Evolutionary conservation across 2,888 invertebrate species (phyloP), one percentile per base, ranked within the genome.

Genomic region (Hirtodrosophila confusa): DNA sequence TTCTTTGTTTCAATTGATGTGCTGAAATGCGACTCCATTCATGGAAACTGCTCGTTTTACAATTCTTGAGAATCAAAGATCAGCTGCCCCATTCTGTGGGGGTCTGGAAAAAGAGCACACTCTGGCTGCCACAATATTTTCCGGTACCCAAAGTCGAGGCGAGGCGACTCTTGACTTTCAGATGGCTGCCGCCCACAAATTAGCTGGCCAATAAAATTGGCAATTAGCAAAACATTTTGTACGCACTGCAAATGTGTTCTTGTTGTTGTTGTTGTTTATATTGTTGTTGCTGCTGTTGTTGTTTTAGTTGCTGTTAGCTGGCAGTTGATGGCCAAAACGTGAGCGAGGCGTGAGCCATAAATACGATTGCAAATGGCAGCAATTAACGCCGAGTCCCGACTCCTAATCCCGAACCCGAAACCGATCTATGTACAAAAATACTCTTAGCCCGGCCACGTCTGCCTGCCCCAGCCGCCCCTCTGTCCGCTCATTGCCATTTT

Each of bases 331-430:
- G 83, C 80, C 78, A 83, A 84, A 84, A 84, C 83, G 83, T 84
- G 83, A 84, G 84, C 73, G 72, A 76, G 75, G 83, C 85, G 80
- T 80, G 86, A 86, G 80, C 86, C 83, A 83, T 83, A 84, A 84
- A 84, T 79, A 86, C 75, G 63, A 84, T 80, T 84, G 80, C 78
- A 84, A 86, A 82, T 82, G 86, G 86, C 85, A 67, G 79, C 84
- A 82, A 82, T 80, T 80, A 80, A 80, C 76, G 70, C 69, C 53
- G 57, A 54, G 53, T 63, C 49, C 24, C 43, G 53, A 58, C 7
- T 31, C 27, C 27, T 27, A 49, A 66, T 33, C 43, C 39, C 56
- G 69, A 69, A 66, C 27, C 49, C 69, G 69, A 69, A 64, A 35
- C 73, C 69, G 37, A 56, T 43, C 72, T 24, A 54, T 40, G 39